Evolutionary conservation across 2,888 invertebrate genomes (phyloP), one percentile per base, ranked within the genome.

Genomic region (Slavum lentiscoides): DNA sequence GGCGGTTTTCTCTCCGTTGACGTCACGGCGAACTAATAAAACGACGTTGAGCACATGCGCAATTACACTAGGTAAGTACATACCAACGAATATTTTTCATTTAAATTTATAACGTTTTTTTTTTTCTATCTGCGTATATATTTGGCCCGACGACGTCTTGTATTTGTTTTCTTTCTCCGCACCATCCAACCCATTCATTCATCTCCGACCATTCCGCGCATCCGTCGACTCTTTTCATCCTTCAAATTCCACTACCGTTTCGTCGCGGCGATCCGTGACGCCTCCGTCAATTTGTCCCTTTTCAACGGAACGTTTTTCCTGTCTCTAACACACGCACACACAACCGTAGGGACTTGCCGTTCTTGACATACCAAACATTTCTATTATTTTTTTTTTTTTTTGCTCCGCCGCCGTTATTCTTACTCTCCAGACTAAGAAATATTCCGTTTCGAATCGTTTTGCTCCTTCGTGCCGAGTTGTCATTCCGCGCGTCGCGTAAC

Each of bases 281-380:
- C 21, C 49, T 49, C 11, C 49, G 67, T 49, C 49, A 53, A 69
- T 69, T 30, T 19, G 53, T 69, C 53, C 69, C 13, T 8, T 69
- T 69, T 19, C 69, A 39, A 68, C 49, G 53, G 23, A 7, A 53
- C 23, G 55, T 55, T 21, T 67, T 21, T 67, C 43, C 21, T 17
- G 0, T 23, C 43, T 17, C 1, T 8, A n/a, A 30, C 30, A 4
- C 30, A 4, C 30, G 30, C 30, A 30, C 30, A 30, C 30, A 30
- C 30, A 30, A 30, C 4, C 30, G 4, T 30, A 4, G 4, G 4
- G 30, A 30, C 30, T 30, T 30, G 30, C 30, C 21, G 49, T 69
- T 55, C 55, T 53, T 69, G 53, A 55, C 69, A 30, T 55, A 30
- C 69, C 55, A 8, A 23, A 69, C 55, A 19, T 69, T 69, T 55